Conservation (phyloP, 2,888 invertebrate species). For the Sarcophaga rosellei region DNA sequence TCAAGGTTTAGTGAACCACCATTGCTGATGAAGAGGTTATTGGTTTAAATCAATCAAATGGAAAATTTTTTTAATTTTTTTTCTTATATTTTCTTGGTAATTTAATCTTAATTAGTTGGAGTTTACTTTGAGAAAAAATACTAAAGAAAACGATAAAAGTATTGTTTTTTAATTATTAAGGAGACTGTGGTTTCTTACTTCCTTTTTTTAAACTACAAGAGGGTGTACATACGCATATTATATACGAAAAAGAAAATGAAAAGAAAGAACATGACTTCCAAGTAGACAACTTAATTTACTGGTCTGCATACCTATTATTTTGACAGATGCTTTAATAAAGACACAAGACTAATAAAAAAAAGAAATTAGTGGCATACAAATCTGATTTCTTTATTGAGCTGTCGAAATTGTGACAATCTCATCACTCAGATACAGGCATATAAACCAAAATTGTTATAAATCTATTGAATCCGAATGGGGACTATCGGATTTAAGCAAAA, state of each 20-base stretch:
- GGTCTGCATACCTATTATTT: background rate
- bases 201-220: constrained; percentile 30
- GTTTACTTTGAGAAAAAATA: background rate
- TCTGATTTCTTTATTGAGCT: constrained; percentile 25
- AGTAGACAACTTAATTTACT: background rate
- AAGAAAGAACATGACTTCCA: background rate
- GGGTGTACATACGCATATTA: background rate
- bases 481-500: background rate
- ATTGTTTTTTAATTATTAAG: background rate
- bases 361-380: constrained; percentile 9
- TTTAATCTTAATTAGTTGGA: constrained; percentile 54
- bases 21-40: constrained; percentile 36
- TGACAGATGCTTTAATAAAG: constrained; percentile 40
- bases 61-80: constrained; percentile 51
- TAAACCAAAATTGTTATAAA: background rate
- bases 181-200: constrained; percentile 64
- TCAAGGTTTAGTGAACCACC: constrained; percentile 57
- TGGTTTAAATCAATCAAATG: constrained; percentile 62
- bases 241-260: background rate
- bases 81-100: constrained; percentile 53
- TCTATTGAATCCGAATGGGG: background rate
- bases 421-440: constrained; percentile 11
- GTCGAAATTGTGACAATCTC: constrained; percentile 43
- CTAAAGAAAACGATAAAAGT: background rate
- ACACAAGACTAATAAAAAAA: background rate